Base-by-base conservation (phyloP, 1,140 invertebrate genomes). In the Pseudachorutes palmiensis region DNA sequence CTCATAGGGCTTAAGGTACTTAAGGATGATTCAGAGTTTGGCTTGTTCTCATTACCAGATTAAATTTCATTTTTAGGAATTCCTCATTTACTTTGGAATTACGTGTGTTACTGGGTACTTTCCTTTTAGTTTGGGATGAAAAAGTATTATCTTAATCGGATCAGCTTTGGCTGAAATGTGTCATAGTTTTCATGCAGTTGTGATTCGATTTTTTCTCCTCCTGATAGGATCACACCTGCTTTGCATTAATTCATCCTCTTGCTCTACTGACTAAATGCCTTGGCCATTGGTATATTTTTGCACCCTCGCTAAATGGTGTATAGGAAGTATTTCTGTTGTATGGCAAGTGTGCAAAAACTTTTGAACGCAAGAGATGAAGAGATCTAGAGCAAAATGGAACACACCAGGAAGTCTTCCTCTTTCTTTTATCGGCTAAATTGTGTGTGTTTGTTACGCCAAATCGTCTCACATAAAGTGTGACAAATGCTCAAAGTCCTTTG, bases 381-480 rank as follows among this genome's bases (percentile, higher is more conserved):
- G 24, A 55, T 55, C 12, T 55, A 55, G 51, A 55, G 51, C 51
- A 55, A 55, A 14, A 22, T 45, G 24, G 51, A 55, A 16, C 12
- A 26, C 12, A 14, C 12, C 51, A 41, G 36, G 36, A 41, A 41
- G 36, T 41, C 36, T 41, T 41, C 36, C 36, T 5, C 5, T 41
- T 22, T 24, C 24, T 24, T 55, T 26, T 22, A 14, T 14, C 51
- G 12, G 51, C 51, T 55, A 19, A 55, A 19, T 16, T 5, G 24
- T 22, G 12, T 55, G 51, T n/a, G n/a, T n/a, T n/a, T n/a, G 51
- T 55, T 55, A 26, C 24, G 51, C 51, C 51, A 55, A 55, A 55
- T 55, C 24, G 51, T 26, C 51, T 55, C 51, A 55, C 36, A 9
- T 19, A 55, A 55, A 55, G 51, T 55, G 51, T 55, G 51, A 55